phyloP scores from a whole-genome alignment of 2,797 vertebrate genomes.

The Microtus californicus region DNA sequence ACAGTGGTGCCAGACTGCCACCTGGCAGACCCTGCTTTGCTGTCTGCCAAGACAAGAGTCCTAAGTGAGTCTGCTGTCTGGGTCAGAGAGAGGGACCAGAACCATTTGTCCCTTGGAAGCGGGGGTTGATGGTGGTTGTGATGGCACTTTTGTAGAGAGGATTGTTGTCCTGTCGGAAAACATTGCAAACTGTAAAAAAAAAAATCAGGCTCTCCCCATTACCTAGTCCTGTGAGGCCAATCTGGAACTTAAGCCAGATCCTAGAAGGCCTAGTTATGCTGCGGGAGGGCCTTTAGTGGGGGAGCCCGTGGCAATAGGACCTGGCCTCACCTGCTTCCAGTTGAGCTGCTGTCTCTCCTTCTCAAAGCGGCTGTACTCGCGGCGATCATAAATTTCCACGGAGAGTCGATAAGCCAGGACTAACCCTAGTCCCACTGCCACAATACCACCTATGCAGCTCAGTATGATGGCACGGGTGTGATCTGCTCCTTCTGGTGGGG shows the following conservation, averaged over 20 bases:
- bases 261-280: not conserved
- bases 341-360: constrained; percentile 80
- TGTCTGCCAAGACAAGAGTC: not conserved
- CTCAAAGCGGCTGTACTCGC: constrained; percentile 87
- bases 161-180: constrained; percentile 84
- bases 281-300: no score
- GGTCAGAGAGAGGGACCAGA: constrained; percentile 11
- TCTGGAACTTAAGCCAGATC: not conserved
- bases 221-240: not conserved
- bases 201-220: not conserved
- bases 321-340: constrained; percentile 87
- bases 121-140: constrained; percentile 88
- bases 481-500: constrained; percentile 57
- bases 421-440: constrained; percentile 85
- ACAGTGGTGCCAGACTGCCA: not conserved
- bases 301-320: accelerated
- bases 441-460: constrained; percentile 83
- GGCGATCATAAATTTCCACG: constrained; percentile 86
- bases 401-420: constrained; percentile 85
- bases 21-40: no score
- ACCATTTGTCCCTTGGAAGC: constrained; percentile 29
- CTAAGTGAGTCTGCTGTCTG: not conserved
- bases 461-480: constrained; percentile 80
- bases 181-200: not conserved
- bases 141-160: constrained; percentile 88